Conservation (phyloP, 92 coral and sea anemone species). For the Phymanthus crucifer region DNA sequence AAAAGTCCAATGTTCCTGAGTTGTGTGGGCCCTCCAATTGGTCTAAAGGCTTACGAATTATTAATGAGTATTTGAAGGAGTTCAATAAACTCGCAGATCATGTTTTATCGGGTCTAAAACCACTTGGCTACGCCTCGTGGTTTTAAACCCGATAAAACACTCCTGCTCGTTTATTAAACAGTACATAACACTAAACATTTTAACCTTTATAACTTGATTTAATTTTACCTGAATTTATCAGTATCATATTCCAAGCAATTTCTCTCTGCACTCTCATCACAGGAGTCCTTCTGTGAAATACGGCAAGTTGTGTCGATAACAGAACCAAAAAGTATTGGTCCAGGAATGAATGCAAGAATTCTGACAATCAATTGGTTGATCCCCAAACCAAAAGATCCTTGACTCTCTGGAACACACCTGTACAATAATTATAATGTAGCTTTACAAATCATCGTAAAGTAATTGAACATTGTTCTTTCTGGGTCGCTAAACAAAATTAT, state of each 20-base stretch:
- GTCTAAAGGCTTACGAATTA: no score
- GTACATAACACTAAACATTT: no score
- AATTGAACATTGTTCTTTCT: no score
- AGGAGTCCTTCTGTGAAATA: constrained; percentile 76
- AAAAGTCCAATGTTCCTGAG: no score
- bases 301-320: constrained; percentile 80
- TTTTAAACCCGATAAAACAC: no score
- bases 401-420: constrained; percentile 94
- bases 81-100: no score
- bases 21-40: no score
- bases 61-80: no score
- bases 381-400: constrained; percentile 96
- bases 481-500: no score
- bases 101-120: no score
- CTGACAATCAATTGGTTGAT: constrained; percentile 85
- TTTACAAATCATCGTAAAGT: background rate
- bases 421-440: background rate
- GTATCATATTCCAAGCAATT: constrained; percentile 91
- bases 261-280: constrained; percentile 69
- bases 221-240: constrained; percentile 65
- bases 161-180: no score
- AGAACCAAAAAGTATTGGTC: constrained; percentile 81
- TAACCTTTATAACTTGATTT: background rate
- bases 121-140: no score
- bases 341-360: constrained; percentile 87